These are phyloP conservation scores for Apotomis turbidana DNA, from an alignment of 2,888 invertebrate species.

Conservation along the genomic window DNA sequence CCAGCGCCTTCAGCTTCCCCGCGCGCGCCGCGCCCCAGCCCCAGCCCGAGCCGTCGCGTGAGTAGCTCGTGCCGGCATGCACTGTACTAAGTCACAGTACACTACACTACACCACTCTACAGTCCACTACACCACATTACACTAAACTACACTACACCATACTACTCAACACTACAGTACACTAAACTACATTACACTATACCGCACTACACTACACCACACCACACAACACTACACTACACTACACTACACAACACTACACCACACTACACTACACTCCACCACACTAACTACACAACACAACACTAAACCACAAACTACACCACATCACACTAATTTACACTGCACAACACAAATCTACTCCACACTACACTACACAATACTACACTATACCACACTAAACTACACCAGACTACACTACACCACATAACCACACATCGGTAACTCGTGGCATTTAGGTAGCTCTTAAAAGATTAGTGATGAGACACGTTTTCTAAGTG, in stretches of 20 bases:
- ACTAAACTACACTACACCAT: too few relatives aligned
- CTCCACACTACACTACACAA: not conserved
- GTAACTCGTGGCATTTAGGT: too few relatives aligned
- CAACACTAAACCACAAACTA: not conserved
- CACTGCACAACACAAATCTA: too few relatives aligned
- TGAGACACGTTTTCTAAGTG: too few relatives aligned
- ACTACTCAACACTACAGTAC: not conserved
- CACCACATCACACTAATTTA: too few relatives aligned
- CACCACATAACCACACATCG: too few relatives aligned
- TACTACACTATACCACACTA: not conserved
- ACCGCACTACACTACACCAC: not conserved
- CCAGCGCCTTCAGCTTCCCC: conserved; percentile 72
- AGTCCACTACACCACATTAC: too few relatives aligned
- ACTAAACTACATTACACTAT: not conserved
- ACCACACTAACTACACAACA: conserved; percentile 33
- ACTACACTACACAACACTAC: not conserved
- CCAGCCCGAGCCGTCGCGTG: conserved; percentile 23
- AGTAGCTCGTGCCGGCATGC: too few relatives aligned
- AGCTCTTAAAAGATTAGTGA: too few relatives aligned
- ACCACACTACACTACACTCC: conserved; percentile 24
- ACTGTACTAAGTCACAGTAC: not conserved
- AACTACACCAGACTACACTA: conserved; percentile 34
- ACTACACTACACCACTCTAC: conserved; percentile 4
- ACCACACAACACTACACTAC: not conserved
- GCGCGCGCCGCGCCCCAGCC: conserved; percentile 53